These are phyloP conservation scores for Tiphia femorata DNA, from an alignment of 2,888 invertebrate genomes.

Conservation along the genomic window DNA sequence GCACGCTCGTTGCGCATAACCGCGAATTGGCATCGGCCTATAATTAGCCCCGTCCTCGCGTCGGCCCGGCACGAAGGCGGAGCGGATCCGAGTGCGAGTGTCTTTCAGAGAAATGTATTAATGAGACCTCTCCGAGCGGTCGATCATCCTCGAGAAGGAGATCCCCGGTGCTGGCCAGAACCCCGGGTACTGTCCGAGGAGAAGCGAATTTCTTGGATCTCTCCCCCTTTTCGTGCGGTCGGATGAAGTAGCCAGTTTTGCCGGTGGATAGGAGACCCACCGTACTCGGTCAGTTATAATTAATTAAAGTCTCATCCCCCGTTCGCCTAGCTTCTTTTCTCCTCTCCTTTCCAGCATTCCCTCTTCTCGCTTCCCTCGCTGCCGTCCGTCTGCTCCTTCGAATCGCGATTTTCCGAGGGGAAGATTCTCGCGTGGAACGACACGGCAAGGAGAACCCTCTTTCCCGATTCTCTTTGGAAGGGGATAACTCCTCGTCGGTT, in stretches of 20 bases:
- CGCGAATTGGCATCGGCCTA: no score
- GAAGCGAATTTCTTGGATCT: conserved; percentile 35
- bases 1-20: no score
- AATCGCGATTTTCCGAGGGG: conserved; percentile 30
- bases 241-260: conserved; percentile 36
- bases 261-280: conserved; percentile 22
- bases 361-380: no score
- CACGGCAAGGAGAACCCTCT: no score
- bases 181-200: conserved; percentile 27
- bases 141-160: conserved; percentile 41
- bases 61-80: no score
- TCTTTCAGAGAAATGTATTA: conserved; percentile 35
- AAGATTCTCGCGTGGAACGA: conserved; percentile 24
- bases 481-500: no score
- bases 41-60: no score
- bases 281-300: conserved; percentile 44
- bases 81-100: no score
- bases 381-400: conserved; percentile 25
- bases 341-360: no score
- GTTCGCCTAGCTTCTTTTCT: no score
- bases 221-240: conserved; percentile 25
- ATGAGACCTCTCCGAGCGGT: conserved; percentile 34
- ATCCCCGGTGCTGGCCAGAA: conserved; percentile 32
- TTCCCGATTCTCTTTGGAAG: no score
- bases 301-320: conserved; percentile 39